Evolutionary conservation across 2,888 invertebrate species (phyloP), one percentile per base, ranked within the genome.

Genomic region (Malthinus flaveolus): DNA sequence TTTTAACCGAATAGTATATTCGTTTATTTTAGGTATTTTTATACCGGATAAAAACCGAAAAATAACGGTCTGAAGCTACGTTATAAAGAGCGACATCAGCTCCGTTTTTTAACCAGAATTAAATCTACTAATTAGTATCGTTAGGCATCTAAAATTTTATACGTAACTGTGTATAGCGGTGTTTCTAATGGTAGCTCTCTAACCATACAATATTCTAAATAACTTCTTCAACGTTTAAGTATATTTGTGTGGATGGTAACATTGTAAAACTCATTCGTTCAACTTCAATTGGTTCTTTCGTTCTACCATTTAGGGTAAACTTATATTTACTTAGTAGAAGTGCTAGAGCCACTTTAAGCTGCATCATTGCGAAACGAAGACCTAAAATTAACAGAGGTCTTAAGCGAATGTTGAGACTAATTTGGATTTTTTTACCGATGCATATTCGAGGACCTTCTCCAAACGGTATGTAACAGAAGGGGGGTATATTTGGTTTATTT

Each of bases 401-500:
- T 48, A 11, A 12, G 2, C 13, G 31, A 23, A 23, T 5, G 2
- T 23, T 23, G 23, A 5, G 5, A 23, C 5, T 23, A 23, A 23
- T 23, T 23, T 23, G 5, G n/a, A 42, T 15, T 15, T 39, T 9
- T 4, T 9, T 36, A 42, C 39, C 39, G 23, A 42, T 42, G 39
- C 39, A 42, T 15, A 42, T 6, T 15, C 39, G 11, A n/a, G 39
- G 39, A 5, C 39, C 39, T 42, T 42, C 39, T 15, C 39, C 39
- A 23, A 42, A 73, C 1, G 72, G 72, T 49, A 73, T 51, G 49
- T 66, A 72, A 9, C 45, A 36, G 32, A 49, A 55, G 3, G 11
- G 36, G 1, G 15, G 15, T 8, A 23, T 15, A 7, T 13, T 13
- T 11, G 23, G 23, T 31, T 31, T 49, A 37, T 37, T 37, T 1